These are phyloP conservation scores for Pseudocheirus occidentalis DNA, from an alignment of 2,797 vertebrate species.

Conservation along the genomic window DNA sequence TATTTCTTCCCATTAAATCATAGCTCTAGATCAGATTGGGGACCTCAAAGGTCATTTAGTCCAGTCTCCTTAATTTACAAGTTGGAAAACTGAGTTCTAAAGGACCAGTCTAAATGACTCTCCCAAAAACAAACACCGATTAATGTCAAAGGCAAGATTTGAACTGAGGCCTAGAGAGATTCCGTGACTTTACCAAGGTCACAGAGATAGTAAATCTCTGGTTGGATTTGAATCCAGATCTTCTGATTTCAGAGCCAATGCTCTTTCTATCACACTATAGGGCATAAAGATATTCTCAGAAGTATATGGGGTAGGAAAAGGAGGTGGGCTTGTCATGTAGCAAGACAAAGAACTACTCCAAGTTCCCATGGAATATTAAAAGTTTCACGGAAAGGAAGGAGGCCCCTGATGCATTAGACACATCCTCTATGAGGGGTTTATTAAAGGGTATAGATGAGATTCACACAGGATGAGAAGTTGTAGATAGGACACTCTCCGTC, in stretches of 20 bases:
- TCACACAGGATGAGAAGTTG: too few species aligned
- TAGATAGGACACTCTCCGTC: too few species aligned
- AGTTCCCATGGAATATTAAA: background rate
- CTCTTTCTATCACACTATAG: background rate
- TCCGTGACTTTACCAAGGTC: background rate
- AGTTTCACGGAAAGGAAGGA: background rate
- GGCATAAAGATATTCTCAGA: background rate
- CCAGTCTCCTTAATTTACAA: background rate
- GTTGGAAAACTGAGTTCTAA: background rate
- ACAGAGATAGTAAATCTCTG: background rate
- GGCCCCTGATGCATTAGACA: background rate
- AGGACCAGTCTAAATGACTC: background rate
- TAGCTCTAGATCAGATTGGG: background rate
- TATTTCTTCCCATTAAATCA: background rate
- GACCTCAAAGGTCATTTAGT: background rate
- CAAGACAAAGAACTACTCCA: background rate
- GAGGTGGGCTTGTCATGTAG: background rate
- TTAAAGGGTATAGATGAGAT: too few species aligned
- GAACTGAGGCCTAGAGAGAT: background rate
- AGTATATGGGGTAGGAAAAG: background rate
- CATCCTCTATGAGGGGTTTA: background rate
- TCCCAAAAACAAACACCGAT: background rate
- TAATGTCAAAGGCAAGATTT: background rate
- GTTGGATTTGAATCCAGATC: background rate
- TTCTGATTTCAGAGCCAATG: background rate